Percentiles rank a stretch among this genome's conserved stretches.
phyloP scores from a whole-genome alignment of 2,888 invertebrate genomes.

The Germaria angustata region DNA sequence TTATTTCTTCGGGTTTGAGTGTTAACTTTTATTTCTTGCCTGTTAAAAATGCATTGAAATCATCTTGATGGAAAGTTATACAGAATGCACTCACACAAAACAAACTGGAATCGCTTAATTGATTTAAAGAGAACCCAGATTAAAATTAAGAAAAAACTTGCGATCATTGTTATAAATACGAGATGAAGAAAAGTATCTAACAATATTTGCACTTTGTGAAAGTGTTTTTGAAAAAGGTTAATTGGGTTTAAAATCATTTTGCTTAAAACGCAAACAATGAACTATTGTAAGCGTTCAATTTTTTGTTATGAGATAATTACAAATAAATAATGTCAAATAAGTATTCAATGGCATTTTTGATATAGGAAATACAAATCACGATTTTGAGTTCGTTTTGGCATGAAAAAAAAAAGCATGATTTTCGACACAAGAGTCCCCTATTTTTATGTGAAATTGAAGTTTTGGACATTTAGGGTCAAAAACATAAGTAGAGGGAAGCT shows the following conservation, averaged over 20 bases:
- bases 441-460: too few species aligned
- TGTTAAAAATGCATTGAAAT: constrained; percentile 42
- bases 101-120: constrained; percentile 37
- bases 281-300: constrained; percentile 8
- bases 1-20: constrained; percentile 13
- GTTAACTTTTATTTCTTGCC: constrained; percentile 20
- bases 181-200: not conserved
- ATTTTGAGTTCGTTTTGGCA: too few species aligned
- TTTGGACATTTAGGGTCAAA: too few species aligned
- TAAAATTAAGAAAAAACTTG: constrained; percentile 6
- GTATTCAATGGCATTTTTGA: not conserved
- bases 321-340: constrained; percentile 4
- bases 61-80: constrained; percentile 58
- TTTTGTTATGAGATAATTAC: not conserved
- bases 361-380: too few species aligned
- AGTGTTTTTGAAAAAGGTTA: constrained; percentile 73
- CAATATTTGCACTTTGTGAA: constrained; percentile 72
- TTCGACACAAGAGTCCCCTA: too few species aligned
- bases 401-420: too few species aligned
- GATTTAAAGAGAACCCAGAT: constrained; percentile 47
- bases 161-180: constrained; percentile 5
- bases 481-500: too few species aligned
- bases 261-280: not conserved
- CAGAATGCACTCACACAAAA: constrained; percentile 44
- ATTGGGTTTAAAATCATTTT: constrained; percentile 68